Evolutionary conservation across 2,888 invertebrate species (phyloP).

Genomic region (Nemotelus nigrinus): DNA sequence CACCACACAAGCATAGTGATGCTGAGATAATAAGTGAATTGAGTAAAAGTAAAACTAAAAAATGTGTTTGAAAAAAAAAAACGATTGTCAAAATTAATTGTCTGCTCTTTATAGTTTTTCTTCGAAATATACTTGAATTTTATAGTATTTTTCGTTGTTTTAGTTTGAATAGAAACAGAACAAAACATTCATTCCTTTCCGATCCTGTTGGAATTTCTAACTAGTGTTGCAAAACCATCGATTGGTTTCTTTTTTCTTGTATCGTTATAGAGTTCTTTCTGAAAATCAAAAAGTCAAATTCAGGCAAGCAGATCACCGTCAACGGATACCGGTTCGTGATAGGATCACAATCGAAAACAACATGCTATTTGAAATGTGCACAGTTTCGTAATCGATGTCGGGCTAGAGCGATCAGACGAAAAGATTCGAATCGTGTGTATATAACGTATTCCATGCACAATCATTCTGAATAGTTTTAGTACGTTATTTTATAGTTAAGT

Average conservation of each 20-base stretch:
- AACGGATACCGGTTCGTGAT: slow-evolving; percentile 59
- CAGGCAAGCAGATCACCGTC: slow-evolving; percentile 18
- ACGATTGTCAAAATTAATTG: no score
- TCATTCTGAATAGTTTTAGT: slow-evolving; percentile 52
- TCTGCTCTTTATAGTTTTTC: no score
- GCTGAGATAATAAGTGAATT: no score
- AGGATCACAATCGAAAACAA: slow-evolving; percentile 59
- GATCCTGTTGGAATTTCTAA: not conserved
- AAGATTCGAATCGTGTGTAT: slow-evolving; percentile 56
- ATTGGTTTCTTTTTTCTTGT: slow-evolving; percentile 4
- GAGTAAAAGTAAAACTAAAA: no score
- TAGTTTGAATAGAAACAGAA: no score
- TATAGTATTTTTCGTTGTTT: no score
- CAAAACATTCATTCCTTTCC: no score
- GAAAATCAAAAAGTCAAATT: slow-evolving; percentile 12
- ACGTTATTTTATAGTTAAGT: not conserved
- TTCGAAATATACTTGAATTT: no score
- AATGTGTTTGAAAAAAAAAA: no score
- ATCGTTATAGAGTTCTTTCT: slow-evolving; percentile 21
- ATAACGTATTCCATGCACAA: slow-evolving; percentile 59
- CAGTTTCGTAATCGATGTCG: slow-evolving; percentile 61
- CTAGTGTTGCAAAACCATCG: not conserved
- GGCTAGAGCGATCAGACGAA: slow-evolving; percentile 60
- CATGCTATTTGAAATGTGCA: slow-evolving; percentile 62
- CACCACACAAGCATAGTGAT: slow-evolving; percentile 53